Evolutionary conservation across 2,113 vertebrate genomes (phyloP), one percentile per base, ranked within the genome.

Genomic region (Nerophis ophidion): DNA sequence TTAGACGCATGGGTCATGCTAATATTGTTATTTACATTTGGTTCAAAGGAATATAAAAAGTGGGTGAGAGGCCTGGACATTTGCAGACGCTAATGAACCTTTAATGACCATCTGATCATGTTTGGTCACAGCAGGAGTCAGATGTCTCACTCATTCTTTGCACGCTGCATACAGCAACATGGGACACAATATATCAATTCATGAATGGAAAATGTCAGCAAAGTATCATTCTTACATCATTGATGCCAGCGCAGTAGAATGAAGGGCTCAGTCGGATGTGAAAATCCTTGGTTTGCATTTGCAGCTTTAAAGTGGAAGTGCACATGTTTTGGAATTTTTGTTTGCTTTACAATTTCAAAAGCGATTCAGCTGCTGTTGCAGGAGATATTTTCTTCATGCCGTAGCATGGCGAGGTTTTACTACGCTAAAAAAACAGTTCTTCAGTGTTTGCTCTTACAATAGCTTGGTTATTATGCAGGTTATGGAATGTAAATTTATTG

Each of bases 201-300:
- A n/a, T 71, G 77, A 67, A 60, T 62, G 48, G 13, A 74, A 79
- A 80, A 82, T 70, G 80, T 80, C 61, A 52, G 7, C 61, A 53
- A 71, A 84, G 77, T 80, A 80, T 49, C 76, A 71, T 15, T 47
- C 66, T 66, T 83, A 58, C 66, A 84, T 83, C 33, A 75, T 80
- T 80, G 63, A 80, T 54, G 6, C 67, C 26, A 40, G 7, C 58
- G 48, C 35, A 14, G 15, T 5, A 61, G 66, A 71, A 66, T 68
- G 7, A 70, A 73, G 26, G 16, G n/a, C 57, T 70, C 54, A 42
- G 40, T 1, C 17, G 26, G 38, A 68, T 56, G 40, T 35, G 35
- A 61, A 67, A 66, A 48, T 61, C 5, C 58, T 59, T 54, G 35
- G 49, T 49, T 69, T 63, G 44, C 35, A 64, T 34, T 54, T 4